Conservation (phyloP, 2,113 vertebrate species). For the Urocolius indicus region DNA sequence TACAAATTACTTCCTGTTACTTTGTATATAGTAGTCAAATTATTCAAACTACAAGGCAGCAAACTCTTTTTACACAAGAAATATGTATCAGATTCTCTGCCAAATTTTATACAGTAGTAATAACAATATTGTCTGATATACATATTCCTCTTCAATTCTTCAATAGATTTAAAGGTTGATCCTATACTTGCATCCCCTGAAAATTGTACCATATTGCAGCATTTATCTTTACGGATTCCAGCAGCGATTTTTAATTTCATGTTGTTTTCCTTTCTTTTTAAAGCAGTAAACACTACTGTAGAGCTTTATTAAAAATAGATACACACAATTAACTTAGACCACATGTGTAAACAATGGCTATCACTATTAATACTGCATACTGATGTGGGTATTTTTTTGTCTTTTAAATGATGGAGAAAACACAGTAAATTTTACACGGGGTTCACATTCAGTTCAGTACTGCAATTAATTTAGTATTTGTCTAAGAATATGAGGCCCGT, state of each 20-base stretch:
- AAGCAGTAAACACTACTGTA: neutral
- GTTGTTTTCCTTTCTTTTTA: neutral
- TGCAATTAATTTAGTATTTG: neutral
- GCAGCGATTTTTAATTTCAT: neutral
- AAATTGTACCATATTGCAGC: conserved; percentile 19
- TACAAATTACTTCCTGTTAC: too few relatives aligned
- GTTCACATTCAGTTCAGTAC: neutral
- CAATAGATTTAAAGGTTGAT: neutral
- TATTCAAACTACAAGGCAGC: neutral
- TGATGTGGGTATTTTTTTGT: neutral
- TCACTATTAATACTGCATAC: neutral
- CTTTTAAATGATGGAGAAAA: neutral
- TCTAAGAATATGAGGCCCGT: neutral
- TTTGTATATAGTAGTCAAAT: neutral
- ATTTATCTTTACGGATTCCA: conserved; percentile 22
- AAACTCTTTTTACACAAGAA: neutral
- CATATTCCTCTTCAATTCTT: neutral
- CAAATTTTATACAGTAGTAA: conserved; percentile 2
- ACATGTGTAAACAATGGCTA: conserved; percentile 9
- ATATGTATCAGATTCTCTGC: neutral
- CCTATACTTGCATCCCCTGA: neutral
- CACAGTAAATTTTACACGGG: neutral
- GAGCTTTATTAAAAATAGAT: conserved; percentile 22
- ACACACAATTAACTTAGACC: neutral
- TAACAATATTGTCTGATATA: neutral